phyloP scores from a whole-genome alignment of 2,888 invertebrate species.

The Leptinotarsa haldemani region DNA sequence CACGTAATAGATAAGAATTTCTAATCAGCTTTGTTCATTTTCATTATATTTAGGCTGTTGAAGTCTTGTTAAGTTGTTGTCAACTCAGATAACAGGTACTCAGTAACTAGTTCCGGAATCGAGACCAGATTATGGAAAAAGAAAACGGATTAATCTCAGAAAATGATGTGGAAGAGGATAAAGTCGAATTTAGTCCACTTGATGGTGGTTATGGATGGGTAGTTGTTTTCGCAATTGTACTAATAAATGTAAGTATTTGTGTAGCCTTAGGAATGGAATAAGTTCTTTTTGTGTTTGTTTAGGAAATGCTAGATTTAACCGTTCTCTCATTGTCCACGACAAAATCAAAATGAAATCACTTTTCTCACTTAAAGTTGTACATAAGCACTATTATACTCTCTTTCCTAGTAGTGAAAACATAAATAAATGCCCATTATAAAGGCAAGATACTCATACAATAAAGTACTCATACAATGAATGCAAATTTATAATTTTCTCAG shows the following conservation, averaged over 20 bases:
- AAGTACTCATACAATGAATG: too few relatives aligned
- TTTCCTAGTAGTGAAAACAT: too few relatives aligned
- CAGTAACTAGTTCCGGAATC: background rate
- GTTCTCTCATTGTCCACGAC: too few relatives aligned
- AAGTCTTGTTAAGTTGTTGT: background rate
- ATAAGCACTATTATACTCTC: too few relatives aligned
- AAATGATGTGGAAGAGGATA: conserved; percentile 22
- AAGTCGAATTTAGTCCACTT: conserved; percentile 53
- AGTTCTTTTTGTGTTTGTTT: too few relatives aligned
- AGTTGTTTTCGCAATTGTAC: conserved; percentile 63
- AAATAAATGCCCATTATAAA: too few relatives aligned
- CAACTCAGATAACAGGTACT: conserved; percentile 9
- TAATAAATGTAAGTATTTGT: conserved; percentile 64
- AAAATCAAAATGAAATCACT: too few relatives aligned
- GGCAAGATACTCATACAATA: too few relatives aligned
- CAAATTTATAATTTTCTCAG: too few relatives aligned
- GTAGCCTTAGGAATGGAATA: background rate
- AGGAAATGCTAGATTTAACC: too few relatives aligned
- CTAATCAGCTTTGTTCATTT: background rate
- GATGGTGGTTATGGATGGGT: conserved; percentile 70
- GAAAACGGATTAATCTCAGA: conserved; percentile 9
- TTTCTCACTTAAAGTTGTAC: too few relatives aligned
- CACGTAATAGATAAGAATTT: background rate
- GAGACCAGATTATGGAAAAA: conserved; percentile 15
- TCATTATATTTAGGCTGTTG: background rate